phyloP scores from a whole-genome alignment of 1,140 invertebrate genomes.

The Drosophila lacteicornis region DNA sequence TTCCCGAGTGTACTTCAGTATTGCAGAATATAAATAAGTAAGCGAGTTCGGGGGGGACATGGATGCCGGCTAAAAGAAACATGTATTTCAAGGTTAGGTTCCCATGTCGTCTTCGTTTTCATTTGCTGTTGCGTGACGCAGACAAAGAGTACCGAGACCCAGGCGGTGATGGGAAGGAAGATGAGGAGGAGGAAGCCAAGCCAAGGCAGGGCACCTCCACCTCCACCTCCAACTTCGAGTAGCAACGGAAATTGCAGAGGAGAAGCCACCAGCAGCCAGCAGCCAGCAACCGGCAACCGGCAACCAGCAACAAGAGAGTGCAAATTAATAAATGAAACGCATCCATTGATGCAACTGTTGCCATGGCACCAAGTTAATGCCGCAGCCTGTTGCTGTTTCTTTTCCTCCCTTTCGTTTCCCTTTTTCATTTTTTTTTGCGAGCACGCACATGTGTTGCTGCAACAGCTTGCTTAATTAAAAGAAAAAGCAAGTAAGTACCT shows the following conservation, averaged over 20 bases:
- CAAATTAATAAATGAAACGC: conserved; percentile 80
- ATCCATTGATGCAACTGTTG: conserved; percentile 75
- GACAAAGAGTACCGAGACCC: conserved; percentile 27
- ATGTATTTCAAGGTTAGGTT: conserved; percentile 74
- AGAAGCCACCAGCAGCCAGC: conserved; percentile 11
- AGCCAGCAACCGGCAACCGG: conserved; percentile 3
- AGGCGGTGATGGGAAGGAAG: conserved; percentile 17
- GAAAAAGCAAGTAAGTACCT: conserved; percentile 7
- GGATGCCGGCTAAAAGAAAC: conserved; percentile 28
- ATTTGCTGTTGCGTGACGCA: conserved; percentile 68
- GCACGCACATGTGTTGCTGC: conserved; percentile 70
- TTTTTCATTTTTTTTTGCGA: conserved; percentile 1
- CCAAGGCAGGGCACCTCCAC: conserved; percentile 35
- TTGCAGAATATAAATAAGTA: conserved; percentile 34
- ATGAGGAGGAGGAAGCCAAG: conserved; percentile 11
- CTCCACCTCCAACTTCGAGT: conserved; percentile 25
- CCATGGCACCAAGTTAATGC: conserved; percentile 11
- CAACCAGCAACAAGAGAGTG: conserved; percentile 52
- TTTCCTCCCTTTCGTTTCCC: conserved; percentile 1
- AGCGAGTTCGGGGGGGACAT: not conserved
- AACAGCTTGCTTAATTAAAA: conserved; percentile 74
- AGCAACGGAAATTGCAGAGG: conserved; percentile 22
- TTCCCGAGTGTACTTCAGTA: conserved; percentile 10
- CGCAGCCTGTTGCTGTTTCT: conserved; percentile 32
- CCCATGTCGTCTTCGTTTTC: conserved; percentile 74